Evolutionary conservation across 2,113 vertebrate genomes (phyloP), one percentile per base, ranked within the genome.

Genomic region (Grantiella picta): DNA sequence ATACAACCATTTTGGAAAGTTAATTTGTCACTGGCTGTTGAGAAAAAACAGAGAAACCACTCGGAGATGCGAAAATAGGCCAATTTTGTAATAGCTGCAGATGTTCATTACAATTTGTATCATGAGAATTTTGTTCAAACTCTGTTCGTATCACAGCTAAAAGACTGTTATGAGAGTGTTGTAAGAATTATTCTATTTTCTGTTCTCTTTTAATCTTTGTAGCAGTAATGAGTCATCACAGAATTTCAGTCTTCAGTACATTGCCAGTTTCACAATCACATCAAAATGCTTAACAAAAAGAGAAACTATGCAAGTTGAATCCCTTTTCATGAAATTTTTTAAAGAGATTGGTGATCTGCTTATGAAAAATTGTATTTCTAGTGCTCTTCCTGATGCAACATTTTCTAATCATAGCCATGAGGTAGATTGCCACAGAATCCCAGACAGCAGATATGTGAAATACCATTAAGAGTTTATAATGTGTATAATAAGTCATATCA

Each of bases 181-280:
- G 29, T 38, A 80, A 69, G 82, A 87, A 82, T 72, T 82, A 68
- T 57, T 88, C 80, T 83, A 66, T 80, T 80, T 94, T 89, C 63
- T 86, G 18, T 90, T 93, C 73, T 68, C 29, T 90, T 86, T 81
- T 84, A 88, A 88, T 90, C 86, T 89, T 68, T 66, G 44, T 56
- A 94, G 76, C 88, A 78, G 65, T 95, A 96, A 92, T 94, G 92
- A 92, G 87, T 92, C 95, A 96, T 76, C 72, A 61, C 35, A 71
- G 52, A 45, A 94, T 86, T 92, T 96, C 66, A 90, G 45, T 52
- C 33, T 66, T 92, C 68, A 60, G 45, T 65, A 66, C 76, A 77
- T 79, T 95, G 24, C 80, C 82, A 64, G 52, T 85, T 96, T 89
- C 82, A 82, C 4, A 6, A n/a, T 80, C 73, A 45, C 2, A 2